Evolutionary conservation across 1,140 invertebrate genomes (phyloP).

Genomic region (Scaptomyza graminum): DNA sequence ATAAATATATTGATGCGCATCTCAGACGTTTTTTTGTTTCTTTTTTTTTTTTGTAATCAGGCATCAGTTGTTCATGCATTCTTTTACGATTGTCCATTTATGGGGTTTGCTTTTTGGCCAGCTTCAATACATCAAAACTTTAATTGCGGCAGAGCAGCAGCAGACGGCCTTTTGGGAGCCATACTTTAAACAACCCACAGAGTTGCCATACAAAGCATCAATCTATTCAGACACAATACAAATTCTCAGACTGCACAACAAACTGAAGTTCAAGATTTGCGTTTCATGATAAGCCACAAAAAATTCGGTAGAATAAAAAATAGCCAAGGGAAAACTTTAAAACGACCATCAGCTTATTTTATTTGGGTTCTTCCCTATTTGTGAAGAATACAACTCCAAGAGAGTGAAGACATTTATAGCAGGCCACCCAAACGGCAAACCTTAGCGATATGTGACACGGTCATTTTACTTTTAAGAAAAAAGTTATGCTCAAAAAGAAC

Average conservation of each 20-base stretch:
- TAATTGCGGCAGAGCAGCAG: neutral
- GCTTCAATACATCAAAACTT: conserved; percentile 6
- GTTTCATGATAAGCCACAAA: neutral
- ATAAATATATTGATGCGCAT: conserved; percentile 67
- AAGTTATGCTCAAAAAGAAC: too few species aligned
- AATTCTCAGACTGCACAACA: neutral
- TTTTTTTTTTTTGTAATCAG: conserved; percentile 45
- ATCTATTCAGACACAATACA: neutral
- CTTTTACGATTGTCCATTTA: conserved; percentile 67
- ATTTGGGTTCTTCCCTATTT: too few species aligned
- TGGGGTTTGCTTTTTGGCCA: conserved; percentile 12
- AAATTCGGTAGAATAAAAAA: neutral
- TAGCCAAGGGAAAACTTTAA: neutral
- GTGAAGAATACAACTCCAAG: too few species aligned
- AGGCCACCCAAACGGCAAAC: too few species aligned
- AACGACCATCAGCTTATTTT: too few species aligned
- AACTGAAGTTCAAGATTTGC: neutral
- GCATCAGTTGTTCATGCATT: conserved; percentile 8
- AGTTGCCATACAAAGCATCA: neutral
- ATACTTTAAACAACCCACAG: conserved; percentile 50
- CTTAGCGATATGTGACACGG: too few species aligned
- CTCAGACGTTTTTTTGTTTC: neutral
- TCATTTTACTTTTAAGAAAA: too few species aligned
- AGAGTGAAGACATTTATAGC: too few species aligned
- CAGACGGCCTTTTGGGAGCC: conserved; percentile 47